Evolutionary conservation across 2,888 invertebrate genomes (phyloP).

Genomic region (Deroplatys truncata): DNA sequence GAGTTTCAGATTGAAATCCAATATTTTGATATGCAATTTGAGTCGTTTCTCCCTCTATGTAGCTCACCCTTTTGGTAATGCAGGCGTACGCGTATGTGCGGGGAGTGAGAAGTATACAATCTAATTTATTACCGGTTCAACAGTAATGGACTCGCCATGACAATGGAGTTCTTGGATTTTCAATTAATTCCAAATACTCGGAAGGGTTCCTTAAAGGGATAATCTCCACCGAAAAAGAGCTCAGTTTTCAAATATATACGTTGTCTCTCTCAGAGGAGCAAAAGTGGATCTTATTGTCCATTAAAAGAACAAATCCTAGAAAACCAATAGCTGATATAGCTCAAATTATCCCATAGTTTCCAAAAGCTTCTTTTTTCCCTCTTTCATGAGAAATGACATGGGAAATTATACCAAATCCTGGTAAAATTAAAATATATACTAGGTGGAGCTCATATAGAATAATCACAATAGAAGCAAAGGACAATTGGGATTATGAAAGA

Average conservation of each 20-base stretch:
- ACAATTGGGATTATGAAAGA: no score
- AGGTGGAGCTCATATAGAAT: no score
- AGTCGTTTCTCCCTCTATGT: neutral
- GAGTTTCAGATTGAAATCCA: constrained; percentile 36
- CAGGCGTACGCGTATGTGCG: neutral
- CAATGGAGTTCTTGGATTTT: neutral
- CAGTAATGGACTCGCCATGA: neutral
- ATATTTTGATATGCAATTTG: constrained; percentile 33
- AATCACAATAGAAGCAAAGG: no score
- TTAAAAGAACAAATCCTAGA: no score
- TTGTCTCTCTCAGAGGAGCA: no score
- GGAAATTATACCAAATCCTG: no score
- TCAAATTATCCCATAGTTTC: no score
- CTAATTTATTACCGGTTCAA: neutral
- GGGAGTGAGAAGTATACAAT: neutral
- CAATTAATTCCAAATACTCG: neutral
- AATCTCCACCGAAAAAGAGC: neutral
- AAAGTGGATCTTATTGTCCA: no score
- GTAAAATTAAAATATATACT: no score
- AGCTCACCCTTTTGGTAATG: neutral
- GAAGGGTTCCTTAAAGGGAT: neutral
- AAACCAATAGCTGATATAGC: no score
- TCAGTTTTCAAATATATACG: neutral
- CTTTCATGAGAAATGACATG: no score
- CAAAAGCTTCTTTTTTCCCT: no score